Percentiles rank a stretch among this genome's conserved stretches.
Evolutionary conservation across 2,797 vertebrate genomes (phyloP).

Genomic region (Hoplostethus mediterraneus): DNA sequence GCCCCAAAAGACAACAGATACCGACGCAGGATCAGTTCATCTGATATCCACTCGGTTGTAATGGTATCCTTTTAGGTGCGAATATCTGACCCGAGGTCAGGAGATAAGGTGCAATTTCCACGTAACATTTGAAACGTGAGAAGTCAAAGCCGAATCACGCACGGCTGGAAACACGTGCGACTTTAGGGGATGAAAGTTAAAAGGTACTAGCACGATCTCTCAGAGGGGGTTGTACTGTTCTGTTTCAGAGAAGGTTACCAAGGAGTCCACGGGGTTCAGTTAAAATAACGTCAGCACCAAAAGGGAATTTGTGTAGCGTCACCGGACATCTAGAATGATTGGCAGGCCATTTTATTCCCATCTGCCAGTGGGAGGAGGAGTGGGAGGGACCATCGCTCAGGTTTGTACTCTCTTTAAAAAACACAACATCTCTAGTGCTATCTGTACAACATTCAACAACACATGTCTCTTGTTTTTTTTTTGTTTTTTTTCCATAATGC

Average conservation of each 20-base stretch:
- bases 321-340: slow-evolving; percentile 41
- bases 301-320: slow-evolving; percentile 30
- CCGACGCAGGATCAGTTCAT: not conserved
- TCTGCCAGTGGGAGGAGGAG: slow-evolving; percentile 66
- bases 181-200: not conserved
- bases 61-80: slow-evolving; percentile 25
- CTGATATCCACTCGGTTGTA: not conserved
- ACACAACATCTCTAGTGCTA: slow-evolving; percentile 88
- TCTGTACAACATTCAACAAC: slow-evolving; percentile 91
- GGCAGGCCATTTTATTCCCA: slow-evolving; percentile 71
- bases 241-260: slow-evolving; percentile 11
- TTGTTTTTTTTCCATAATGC: slow-evolving; percentile 77
- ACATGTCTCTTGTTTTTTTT: slow-evolving; percentile 75
- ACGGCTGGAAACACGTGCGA: slow-evolving; percentile 30
- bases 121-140: slow-evolving; percentile 3
- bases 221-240: no score
- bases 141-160: not conserved
- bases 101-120: slow-evolving; percentile 63
- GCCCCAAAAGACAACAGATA: not conserved
- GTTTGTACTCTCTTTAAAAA: slow-evolving; percentile 84
- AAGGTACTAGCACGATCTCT: no score
- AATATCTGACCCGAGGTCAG: slow-evolving; percentile 40
- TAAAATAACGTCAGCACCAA: slow-evolving; percentile 30
- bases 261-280: slow-evolving; percentile 14
- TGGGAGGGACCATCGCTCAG: slow-evolving; percentile 59